Base-by-base conservation (phyloP, 2,888 invertebrate genomes). In the Chamaedrilus cognettii region DNA sequence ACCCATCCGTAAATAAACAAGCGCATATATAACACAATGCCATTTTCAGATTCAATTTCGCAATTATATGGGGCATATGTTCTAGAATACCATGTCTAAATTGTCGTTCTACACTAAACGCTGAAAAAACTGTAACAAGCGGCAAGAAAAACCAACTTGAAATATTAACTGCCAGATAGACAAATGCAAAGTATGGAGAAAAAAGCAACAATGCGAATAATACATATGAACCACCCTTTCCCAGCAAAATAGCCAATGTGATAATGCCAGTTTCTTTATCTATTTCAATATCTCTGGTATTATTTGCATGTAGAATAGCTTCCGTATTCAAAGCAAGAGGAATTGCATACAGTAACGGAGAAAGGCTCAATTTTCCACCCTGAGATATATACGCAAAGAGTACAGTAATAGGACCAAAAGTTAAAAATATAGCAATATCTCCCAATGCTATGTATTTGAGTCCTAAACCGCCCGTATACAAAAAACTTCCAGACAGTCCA, bases 391-490 rank as follows among this genome's bases (percentile, higher is more conserved):
- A 96, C 2, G 96, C 92, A 85, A 96, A 96, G 26, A 96, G 87
- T 28, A 96, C 95, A 30, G 94, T 92, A 30, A 96, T 90, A 4
- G 96, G 96, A 1, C 96, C 96, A 85, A 96, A 96, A 79, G 94
- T 91, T 68, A 96, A 89, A 78, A 96, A 88, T 77, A 96, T 91
- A 73, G 96, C 86, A 63, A 96, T 90, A 85, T 96, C 96, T 63
- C 96, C 96, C 58, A 96, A 86, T 2, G 95, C 96, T 77, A 96
- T 94, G 80, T 96, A 96, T 83, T 96, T 96, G 66, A 96, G 88
- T 68, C 96, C 96, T 76, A 96, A 92, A 59, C 96, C 96, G 66
- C 96, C 96, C 1, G 96, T 96, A 79, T 96, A 96, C n/a, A 96
- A 86, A 85, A 96, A 96, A 73, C 95, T 95, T 64, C 94, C 93